Base-by-base conservation (phyloP, 2,888 invertebrate species). In the Drosophila buzzatii region DNA sequence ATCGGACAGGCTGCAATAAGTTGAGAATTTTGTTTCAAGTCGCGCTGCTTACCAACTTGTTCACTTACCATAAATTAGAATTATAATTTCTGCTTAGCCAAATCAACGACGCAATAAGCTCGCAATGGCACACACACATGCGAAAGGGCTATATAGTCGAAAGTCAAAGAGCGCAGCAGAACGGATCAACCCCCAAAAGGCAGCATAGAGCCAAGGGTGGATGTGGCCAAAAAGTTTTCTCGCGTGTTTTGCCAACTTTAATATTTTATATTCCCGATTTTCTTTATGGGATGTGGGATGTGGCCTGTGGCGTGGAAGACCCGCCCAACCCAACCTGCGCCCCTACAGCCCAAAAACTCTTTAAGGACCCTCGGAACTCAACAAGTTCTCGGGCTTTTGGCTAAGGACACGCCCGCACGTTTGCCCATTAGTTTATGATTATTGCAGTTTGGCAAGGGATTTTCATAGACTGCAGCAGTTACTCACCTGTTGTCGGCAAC, bases 401-500 rank as follows among this genome's bases (percentile, higher is more conserved):
- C 65, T 71, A 52, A 56, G 70, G 72, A 85, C 81, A 85, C 83
- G 83, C 83, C 83, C 69, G 73, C 72, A 70, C 70, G 58, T 78
- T 85, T 71, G 62, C 60, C 73, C 79, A 81, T 85, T 84, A 78
- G 77, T 86, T 84, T 84, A 84, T 82, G 82, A 77, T 86, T 84
- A 82, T 82, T 77, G 84, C 2, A 65, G 60, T 66, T 73, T 73
- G 76, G 77, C 69, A 66, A 53, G 23, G 51, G 27, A 44, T 18
- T 33, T 9, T 18, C 12, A 47, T 12, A 37, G 5, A 23, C 9
- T 44, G 23, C 5, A 18, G 35, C 41, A 27, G n/a, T 57, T 37
- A 83, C 92, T 91, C 75, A 91, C 91, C 91, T 92, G 91, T 90
- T 88, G 86, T 89, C 75, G 80, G 76, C 70, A 79, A 62, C 66